Conservation (phyloP, 2,888 invertebrate species). For the Cyrtodaria siliqua region DNA sequence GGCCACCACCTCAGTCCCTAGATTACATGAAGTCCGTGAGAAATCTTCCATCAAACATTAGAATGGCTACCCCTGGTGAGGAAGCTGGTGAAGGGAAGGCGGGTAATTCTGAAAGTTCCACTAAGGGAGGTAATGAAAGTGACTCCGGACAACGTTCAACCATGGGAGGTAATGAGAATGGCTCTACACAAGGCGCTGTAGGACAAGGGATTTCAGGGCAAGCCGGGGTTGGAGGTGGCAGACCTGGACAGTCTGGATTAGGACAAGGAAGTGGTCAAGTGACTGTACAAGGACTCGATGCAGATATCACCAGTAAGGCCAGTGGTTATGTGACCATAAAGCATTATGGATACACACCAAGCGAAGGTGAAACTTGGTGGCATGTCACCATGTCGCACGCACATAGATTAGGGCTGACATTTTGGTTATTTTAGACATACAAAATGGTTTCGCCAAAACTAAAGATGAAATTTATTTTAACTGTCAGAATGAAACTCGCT, state of each 20-base stretch:
- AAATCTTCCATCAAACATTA: slow-evolving; percentile 69
- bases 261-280: neutral
- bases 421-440: too few species aligned
- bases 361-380: too few species aligned
- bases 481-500: too few species aligned
- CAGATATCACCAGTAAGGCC: slow-evolving; percentile 1
- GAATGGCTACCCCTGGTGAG: slow-evolving; percentile 39
- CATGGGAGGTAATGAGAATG: neutral
- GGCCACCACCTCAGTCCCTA: slow-evolving; percentile 76
- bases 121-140: slow-evolving; percentile 4
- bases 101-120: neutral
- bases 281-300: neutral
- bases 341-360: too few species aligned
- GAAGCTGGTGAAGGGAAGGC: neutral
- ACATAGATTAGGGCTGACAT: too few species aligned
- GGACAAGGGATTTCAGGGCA: neutral
- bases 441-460: too few species aligned
- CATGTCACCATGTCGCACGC: too few species aligned
- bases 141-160: neutral
- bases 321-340: too few species aligned
- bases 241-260: neutral
- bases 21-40: slow-evolving; percentile 65
- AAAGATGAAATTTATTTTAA: too few species aligned
- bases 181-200: neutral
- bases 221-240: neutral